Base-by-base conservation (phyloP, 2,113 vertebrate species). In the Saguinus imperator region DNA sequence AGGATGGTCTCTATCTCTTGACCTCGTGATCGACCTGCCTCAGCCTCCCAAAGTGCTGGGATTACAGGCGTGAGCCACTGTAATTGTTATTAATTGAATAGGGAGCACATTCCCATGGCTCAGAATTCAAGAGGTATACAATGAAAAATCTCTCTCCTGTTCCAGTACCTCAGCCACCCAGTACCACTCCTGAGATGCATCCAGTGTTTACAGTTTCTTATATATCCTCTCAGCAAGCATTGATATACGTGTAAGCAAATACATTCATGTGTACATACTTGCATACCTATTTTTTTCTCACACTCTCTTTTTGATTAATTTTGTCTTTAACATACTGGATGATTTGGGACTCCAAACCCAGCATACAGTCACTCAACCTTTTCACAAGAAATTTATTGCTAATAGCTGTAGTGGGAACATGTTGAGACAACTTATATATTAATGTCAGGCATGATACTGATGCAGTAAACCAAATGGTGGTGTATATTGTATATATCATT, bases 381-480 rank as follows among this genome's bases (percentile, higher is more conserved):
- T 72, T 5, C 50, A 29, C 0, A 21, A 29, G 27, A 68, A 35
- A 64, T 48, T 43, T 66, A 55, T 8, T 57, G n/a, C 91, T 48
- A 79, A 20, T 1, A 66, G 66, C 55, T 55, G 5, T 55, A 55
- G 20, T 57, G 55, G 73, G 17, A 32, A 79, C 64, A 79, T 7
- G 50, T 72, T 25, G 27, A 64, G 58, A 52, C 0, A 8, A n/a
- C 0, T 13, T 37, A 52, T 1, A 2, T 57, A 20, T 27, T 23
- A 3, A 29, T 2, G 48, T 3, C 58, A 45, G 45, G 35, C 7
- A 0, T 0, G 29, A 25, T 14, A 29, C 3, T 3, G 8, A 29
- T 2, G 64, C 25, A 6, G 23, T 0, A 40, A 40, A 10, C 6
- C 55, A 40, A 66, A 27, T 37, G 12, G 25, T 25, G 45, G 2